Percentiles rank a stretch among this genome's conserved stretches.
Conservation (phyloP, 2,113 vertebrate species). For the Merops nubicus region DNA sequence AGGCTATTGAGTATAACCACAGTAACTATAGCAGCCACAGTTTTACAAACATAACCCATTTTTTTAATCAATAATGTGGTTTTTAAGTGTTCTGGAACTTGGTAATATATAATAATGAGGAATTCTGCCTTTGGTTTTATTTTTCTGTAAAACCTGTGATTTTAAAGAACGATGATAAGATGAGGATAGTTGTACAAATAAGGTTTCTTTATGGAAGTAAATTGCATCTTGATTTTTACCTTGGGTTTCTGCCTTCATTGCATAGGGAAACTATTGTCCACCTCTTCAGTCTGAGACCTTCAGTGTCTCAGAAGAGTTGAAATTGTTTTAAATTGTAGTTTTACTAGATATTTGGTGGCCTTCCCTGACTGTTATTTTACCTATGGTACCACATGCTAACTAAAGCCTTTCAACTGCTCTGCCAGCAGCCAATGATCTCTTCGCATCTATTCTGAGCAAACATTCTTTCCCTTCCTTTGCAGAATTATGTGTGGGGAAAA, state of each 20-base stretch:
- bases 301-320: neutral
- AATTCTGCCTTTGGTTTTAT: neutral
- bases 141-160: neutral
- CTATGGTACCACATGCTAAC: neutral
- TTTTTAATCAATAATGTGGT: neutral
- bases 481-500: neutral
- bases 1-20: neutral
- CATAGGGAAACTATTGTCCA: neutral
- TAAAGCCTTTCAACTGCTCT: neutral
- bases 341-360: neutral
- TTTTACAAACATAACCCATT: neutral
- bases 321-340: neutral
- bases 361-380: neutral
- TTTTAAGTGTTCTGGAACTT: neutral
- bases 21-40: neutral
- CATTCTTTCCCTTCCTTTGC: neutral
- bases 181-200: neutral
- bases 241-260: neutral
- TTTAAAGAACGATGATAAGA: neutral
- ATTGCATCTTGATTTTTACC: neutral
- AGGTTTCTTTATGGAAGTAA: neutral
- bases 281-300: neutral
- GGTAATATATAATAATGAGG: neutral
- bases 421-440: neutral
- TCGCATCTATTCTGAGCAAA: neutral